phyloP scores from a whole-genome alignment of 2,113 vertebrate genomes.

The Empidonax alnorum region DNA sequence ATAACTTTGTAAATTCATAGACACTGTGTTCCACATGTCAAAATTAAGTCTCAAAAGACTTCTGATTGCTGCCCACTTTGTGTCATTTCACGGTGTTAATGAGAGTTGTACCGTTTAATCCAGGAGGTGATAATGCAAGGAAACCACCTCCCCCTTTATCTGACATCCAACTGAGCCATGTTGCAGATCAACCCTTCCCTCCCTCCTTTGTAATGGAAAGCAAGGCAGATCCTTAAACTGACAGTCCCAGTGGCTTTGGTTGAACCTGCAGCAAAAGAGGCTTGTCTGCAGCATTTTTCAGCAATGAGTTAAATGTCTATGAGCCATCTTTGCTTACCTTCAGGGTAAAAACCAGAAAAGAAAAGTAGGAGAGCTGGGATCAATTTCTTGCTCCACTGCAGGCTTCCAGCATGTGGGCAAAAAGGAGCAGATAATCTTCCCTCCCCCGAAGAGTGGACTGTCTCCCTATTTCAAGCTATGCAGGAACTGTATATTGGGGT shows the following conservation, averaged over 20 bases:
- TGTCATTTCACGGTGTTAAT: neutral
- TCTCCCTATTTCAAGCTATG: neutral
- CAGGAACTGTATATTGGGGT: neutral
- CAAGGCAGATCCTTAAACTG: neutral
- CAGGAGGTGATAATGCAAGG: neutral
- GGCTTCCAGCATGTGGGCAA: neutral
- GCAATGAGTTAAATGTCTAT: neutral
- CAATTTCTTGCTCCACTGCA: neutral
- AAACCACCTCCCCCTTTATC: neutral
- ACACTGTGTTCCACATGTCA: neutral
- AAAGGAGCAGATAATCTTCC: neutral
- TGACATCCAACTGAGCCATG: neutral
- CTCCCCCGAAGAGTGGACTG: neutral
- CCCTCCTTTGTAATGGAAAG: neutral
- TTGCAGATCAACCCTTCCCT: neutral
- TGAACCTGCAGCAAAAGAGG: neutral
- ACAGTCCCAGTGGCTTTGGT: neutral
- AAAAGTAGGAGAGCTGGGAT: neutral
- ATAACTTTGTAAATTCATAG: neutral
- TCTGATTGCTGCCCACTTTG: neutral
- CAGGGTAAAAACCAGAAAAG: neutral
- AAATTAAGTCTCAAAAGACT: neutral
- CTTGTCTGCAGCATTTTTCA: neutral
- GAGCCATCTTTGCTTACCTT: neutral
- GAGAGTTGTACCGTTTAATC: neutral